Base-by-base conservation (phyloP, 2,113 vertebrate genomes). In the Phycodurus eques region DNA sequence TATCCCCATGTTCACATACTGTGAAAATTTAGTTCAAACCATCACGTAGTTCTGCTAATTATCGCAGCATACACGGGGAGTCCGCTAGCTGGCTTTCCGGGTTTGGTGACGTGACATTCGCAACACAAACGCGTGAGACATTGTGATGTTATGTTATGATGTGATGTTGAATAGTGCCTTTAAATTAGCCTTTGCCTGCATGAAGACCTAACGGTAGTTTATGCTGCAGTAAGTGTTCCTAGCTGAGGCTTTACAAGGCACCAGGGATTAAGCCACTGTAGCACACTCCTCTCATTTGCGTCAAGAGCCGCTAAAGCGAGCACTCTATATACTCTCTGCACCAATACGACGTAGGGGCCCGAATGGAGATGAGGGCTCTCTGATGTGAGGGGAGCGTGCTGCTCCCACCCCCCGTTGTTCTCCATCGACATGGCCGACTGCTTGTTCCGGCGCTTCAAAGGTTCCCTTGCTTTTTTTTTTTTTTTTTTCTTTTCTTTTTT, bases 381-480 rank as follows among this genome's bases (percentile, higher is more conserved):
- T 71, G 56, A 80, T 73, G 65, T 71, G 76, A 64, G 72, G 67
- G 43, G 72, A 75, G 70, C 73, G 72, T 67, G 39, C 67, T 61
- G 74, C 83, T 87, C 1, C 86, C 84, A 86, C 85, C 76, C 80
- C 83, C 75, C 75, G 76, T 89, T 88, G 78, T 80, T 81, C 85
- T 82, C 74, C 73, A 31, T 79, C 83, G 90, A 91, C 84, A 90
- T 92, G 90, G 88, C 90, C 70, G 77, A 74, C 77, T 77, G 80
- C 84, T 81, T 89, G 87, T 85, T 87, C 81, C 82, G 87, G 76
- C 72, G 80, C 91, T 90, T 92, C 89, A 90, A 92, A 92, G 83
- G 86, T 89, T 89, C 81, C 79, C 80, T 79, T 39, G 33, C 33
- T 70, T 87, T 83, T 85, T 89, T 83, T 70, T 78, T 79, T 88